phyloP scores from a whole-genome alignment of 64 coral and sea anemone species.

The Dendronephthya gigantea region DNA sequence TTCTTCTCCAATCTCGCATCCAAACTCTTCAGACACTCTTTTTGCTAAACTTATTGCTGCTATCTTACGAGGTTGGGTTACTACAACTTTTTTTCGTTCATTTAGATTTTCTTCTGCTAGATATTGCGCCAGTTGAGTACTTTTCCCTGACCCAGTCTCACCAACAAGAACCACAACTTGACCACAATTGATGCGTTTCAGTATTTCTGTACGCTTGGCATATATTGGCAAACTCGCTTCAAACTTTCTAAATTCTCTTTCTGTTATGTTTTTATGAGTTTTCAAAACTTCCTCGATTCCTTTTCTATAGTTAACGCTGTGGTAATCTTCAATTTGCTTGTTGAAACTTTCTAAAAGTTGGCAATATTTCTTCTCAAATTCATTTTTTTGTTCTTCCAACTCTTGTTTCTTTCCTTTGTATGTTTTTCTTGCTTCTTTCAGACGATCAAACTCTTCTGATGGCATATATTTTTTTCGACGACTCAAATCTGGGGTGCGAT shows the following conservation, averaged over 20 bases:
- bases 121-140: slow-evolving; percentile 9
- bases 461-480: background rate
- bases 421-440: background rate
- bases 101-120: background rate
- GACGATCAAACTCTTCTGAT: background rate
- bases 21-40: background rate
- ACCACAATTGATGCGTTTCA: background rate
- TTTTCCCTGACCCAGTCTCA: slow-evolving; percentile 5
- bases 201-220: background rate
- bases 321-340: background rate
- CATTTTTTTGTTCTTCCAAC: background rate
- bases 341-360: background rate
- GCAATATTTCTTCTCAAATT: background rate
- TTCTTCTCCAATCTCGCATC: background rate
- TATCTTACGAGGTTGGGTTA: slow-evolving; percentile 4
- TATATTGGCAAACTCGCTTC: slow-evolving; percentile 1
- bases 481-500: background rate
- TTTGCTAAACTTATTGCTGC: background rate
- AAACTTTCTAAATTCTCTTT: background rate
- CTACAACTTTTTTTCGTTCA: background rate
- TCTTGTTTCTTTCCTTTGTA: background rate
- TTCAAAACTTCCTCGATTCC: background rate
- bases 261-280: background rate
- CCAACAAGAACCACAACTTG: slow-evolving; percentile 5
- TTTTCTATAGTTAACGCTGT: background rate